These are phyloP conservation scores for Drosophila cyrtoloma DNA, from an alignment of 2,888 invertebrate genomes.

Conservation along the genomic window DNA sequence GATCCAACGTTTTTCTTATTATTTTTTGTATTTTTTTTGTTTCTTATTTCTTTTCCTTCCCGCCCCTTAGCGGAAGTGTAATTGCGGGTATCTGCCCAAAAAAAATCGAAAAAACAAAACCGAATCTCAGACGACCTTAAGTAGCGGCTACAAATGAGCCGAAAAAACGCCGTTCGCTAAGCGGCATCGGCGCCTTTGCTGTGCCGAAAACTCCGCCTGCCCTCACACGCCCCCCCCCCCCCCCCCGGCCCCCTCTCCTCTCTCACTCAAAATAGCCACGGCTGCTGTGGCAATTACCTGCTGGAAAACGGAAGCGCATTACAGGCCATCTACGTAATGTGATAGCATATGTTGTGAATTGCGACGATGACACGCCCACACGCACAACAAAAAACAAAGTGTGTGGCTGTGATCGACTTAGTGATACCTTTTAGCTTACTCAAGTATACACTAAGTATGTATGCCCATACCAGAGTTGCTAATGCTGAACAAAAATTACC, in stretches of 20 bases:
- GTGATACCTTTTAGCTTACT: not conserved
- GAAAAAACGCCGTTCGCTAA: slow-evolving; percentile 53
- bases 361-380: slow-evolving; percentile 45
- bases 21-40: slow-evolving; percentile 4
- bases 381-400: not conserved
- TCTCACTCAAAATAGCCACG: not conserved
- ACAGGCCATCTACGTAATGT: slow-evolving; percentile 70
- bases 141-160: slow-evolving; percentile 59
- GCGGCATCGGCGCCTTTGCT: slow-evolving; percentile 62
- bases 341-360: slow-evolving; percentile 62
- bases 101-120: not conserved
- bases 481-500: not conserved
- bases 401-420: not conserved
- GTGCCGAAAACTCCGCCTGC: slow-evolving; percentile 20
- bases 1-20: slow-evolving; percentile 6
- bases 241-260: not conserved
- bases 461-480: not conserved
- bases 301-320: slow-evolving; percentile 75
- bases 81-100: slow-evolving; percentile 56
- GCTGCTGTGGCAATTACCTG: slow-evolving; percentile 53
- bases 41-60: slow-evolving; percentile 7
- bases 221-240: not conserved
- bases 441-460: too few relatives aligned
- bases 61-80: slow-evolving; percentile 67
- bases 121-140: slow-evolving; percentile 49